Base-by-base conservation (phyloP, 1,140 invertebrate species). In the Glossosoma conforme region DNA sequence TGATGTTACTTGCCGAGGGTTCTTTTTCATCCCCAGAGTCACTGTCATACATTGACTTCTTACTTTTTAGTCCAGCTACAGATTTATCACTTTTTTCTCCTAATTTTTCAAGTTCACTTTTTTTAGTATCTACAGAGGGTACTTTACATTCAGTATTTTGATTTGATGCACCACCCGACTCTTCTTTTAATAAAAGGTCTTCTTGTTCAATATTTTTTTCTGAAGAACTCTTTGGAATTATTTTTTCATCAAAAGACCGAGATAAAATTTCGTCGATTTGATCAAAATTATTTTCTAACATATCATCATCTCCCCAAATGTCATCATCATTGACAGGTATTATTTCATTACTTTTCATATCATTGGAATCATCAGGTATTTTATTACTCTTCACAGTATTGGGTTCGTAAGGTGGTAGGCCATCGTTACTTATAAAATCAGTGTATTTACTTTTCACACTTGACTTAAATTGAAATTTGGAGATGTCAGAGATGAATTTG, bases 271-370 rank as follows among this genome's bases (percentile, higher is more conserved):
- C 17, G 24, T 53, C 36, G 10, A 53, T 15, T 10, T 41, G 13
- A 21, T 53, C 44, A 11, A 53, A n/a, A 53, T 47, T 47, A 14
- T 53, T 3, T 32, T 25, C 15, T n/a, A 53, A 47, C 4, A 53
- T 28, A 30, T 53, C 51, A 33, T 53, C 44, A 22, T 13, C 44
- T n/a, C 22, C 43, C 44, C 44, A 46, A 14, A 19, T 2, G 18
- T 53, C 37, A 41, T 33, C 5, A n/a, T 53, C 44, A 21, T 21
- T 37, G 17, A 38, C 21, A 21, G 3, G 35, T 14, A 32, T 19
- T 13, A 19, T 45, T 38, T 37, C 28, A 19, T n/a, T 25, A 24
- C 32, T 43, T 13, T 8, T 35, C 10, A 42, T 30, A 14, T 33
- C 18, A 2, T 5, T 10, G 17, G 22, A 13, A 9, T 33, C 19